These are phyloP conservation scores for Leptoclinus maculatus DNA, from an alignment of 2,797 vertebrate genomes.

Conservation along the genomic window DNA sequence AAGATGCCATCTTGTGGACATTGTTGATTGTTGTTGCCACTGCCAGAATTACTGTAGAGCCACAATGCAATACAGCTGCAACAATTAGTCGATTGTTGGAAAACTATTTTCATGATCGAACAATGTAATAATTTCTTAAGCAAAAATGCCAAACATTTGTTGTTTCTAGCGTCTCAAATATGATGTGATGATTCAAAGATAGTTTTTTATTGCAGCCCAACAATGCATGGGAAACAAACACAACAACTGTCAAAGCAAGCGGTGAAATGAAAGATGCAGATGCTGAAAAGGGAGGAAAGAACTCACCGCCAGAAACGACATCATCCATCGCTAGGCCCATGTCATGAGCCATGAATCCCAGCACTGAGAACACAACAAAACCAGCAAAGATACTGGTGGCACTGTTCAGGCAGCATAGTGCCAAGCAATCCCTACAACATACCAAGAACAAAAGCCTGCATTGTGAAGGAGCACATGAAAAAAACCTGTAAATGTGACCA, in stretches of 20 bases:
- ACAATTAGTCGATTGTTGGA: fast-evolving
- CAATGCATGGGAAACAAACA: neutral
- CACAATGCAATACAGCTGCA: neutral
- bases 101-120: neutral
- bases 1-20: slow-evolving; percentile 72
- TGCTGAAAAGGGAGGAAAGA: neutral
- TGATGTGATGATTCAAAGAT: neutral
- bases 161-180: neutral
- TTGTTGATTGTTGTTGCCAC: neutral
- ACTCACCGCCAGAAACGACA: slow-evolving; percentile 83
- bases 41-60: neutral
- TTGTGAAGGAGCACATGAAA: neutral
- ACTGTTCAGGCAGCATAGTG: slow-evolving; percentile 90
- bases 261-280: neutral
- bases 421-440: slow-evolving; percentile 87
- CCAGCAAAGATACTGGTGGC: slow-evolving; percentile 90
- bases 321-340: slow-evolving; percentile 77
- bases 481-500: neutral
- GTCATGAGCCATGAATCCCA: slow-evolving; percentile 91
- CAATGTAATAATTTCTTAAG: neutral
- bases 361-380: slow-evolving; percentile 91
- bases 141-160: neutral
- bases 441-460: neutral
- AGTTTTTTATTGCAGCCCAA: neutral
- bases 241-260: neutral